A percentile compares a stretch with the other conserved stretches of the same genome.
These are phyloP conservation scores for Acrocephalus arundinaceus DNA, from an alignment of 2,113 vertebrate species.

Conservation along the genomic window DNA sequence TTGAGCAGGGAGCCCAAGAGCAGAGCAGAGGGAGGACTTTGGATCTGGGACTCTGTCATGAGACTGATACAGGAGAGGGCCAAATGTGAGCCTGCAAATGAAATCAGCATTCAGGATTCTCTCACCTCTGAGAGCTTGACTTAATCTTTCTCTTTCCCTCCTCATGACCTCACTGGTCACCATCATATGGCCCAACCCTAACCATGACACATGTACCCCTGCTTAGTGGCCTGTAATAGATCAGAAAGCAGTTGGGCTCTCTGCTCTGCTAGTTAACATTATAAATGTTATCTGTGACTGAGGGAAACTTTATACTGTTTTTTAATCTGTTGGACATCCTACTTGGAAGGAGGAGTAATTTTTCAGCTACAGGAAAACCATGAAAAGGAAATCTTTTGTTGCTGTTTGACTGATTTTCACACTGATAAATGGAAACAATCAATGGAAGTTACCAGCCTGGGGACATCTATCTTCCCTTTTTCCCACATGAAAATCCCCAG, in stretches of 20 bases:
- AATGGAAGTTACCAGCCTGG: not conserved
- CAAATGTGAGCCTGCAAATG: not conserved
- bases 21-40: not conserved
- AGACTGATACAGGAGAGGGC: not conserved
- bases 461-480: not conserved
- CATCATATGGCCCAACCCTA: not conserved
- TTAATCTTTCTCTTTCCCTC: not conserved
- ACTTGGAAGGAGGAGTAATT: conserved; percentile 1
- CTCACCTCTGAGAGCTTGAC: not conserved
- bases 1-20: not conserved
- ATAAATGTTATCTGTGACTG: not conserved
- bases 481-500: not conserved
- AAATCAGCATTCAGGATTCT: not conserved
- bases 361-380: conserved; percentile 5
- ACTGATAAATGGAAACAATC: not conserved
- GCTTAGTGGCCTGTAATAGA: fast-evolving
- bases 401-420: conserved; percentile 2
- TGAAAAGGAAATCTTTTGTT: conserved; percentile 35
- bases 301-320: not conserved
- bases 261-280: not conserved
- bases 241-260: not conserved
- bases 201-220: fast-evolving
- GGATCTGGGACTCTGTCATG: not conserved
- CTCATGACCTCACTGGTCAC: not conserved
- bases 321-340: conserved; percentile 17